phyloP scores from a whole-genome alignment of 2,113 vertebrate species.

The Channa argus region DNA sequence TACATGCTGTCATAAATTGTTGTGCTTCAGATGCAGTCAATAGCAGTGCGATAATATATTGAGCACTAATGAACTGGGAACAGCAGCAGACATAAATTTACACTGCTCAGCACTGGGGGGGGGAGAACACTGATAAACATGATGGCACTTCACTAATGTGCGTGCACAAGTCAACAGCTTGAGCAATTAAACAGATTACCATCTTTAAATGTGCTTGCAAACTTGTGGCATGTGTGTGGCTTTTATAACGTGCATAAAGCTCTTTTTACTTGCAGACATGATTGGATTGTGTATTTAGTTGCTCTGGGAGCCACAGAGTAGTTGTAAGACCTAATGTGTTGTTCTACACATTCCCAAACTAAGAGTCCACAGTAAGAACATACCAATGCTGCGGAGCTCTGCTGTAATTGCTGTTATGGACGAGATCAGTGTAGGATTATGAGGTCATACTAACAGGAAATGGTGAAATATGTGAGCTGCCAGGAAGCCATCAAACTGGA shows the following conservation, averaged over 20 bases:
- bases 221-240: not conserved
- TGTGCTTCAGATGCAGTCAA: not conserved
- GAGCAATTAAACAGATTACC: slow-evolving; percentile 58
- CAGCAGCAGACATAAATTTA: slow-evolving; percentile 29
- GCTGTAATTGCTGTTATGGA: too few relatives aligned
- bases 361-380: too few relatives aligned
- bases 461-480: too few relatives aligned
- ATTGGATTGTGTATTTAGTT: not conserved
- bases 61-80: slow-evolving; percentile 41
- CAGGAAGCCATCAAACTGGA: too few relatives aligned
- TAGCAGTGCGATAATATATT: not conserved
- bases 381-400: too few relatives aligned
- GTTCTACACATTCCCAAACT: too few relatives aligned
- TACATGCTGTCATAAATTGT: not conserved
- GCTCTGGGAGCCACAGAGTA: not conserved
- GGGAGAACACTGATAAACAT: slow-evolving; percentile 32
- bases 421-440: too few relatives aligned
- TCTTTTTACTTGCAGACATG: slow-evolving; percentile 8
- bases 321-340: not conserved
- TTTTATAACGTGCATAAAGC: slow-evolving; percentile 13
- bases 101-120: slow-evolving; percentile 32
- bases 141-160: slow-evolving; percentile 38
- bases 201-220: slow-evolving; percentile 44
- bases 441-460: too few relatives aligned
- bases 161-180: slow-evolving; percentile 52